Evolutionary conservation across 2,888 invertebrate species (phyloP), one percentile per base, ranked within the genome.

Genomic region (Leucophenga montana): DNA sequence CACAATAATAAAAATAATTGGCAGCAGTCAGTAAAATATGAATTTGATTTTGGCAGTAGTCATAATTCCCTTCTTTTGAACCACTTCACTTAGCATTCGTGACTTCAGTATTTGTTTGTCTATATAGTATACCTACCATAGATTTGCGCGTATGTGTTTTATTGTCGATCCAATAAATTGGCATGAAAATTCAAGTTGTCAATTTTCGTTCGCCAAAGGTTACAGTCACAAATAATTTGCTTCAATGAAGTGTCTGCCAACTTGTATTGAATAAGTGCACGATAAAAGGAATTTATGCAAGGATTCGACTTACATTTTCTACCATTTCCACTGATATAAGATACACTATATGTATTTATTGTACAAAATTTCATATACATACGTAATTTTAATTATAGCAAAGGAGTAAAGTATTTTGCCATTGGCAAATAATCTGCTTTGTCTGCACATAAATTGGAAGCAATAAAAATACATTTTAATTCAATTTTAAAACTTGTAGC

Each of bases 21-120:
- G 62, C 62, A 64, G 62, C 62, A 64, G 62, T 64, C 62, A 64
- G 62, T 64, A 64, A 64, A 64, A 64, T 64, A 64, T 64, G 62
- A 64, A 48, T 64, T 64, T 64, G 62, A 64, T 64, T 64, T 64
- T 48, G 62, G 46, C 61, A 61, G 39, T 31, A 33, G n/a, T 33
- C 14, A 46, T 46, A 46, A n/a, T 44, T 57, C 22, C n/a, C 31
- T n/a, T 48, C 44, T 11, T 39, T 39, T 1, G 39, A 27, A 27
- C 27, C 39, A 39, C 39, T 39, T 39, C 9, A 39, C 39, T 33
- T 31, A 16, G 27, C 31, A 31, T 57, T 57, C 57, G 31, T 57
- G 57, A 57, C 27, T 57, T 57, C 18, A 39, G 39, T 39, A 39
- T 39, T 39, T 39, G 39, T 39, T 39, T 39, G 39, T 39, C 39